These are phyloP conservation scores for Aphaenogaster rudis DNA, from an alignment of 1,140 invertebrate genomes.

Conservation along the genomic window DNA sequence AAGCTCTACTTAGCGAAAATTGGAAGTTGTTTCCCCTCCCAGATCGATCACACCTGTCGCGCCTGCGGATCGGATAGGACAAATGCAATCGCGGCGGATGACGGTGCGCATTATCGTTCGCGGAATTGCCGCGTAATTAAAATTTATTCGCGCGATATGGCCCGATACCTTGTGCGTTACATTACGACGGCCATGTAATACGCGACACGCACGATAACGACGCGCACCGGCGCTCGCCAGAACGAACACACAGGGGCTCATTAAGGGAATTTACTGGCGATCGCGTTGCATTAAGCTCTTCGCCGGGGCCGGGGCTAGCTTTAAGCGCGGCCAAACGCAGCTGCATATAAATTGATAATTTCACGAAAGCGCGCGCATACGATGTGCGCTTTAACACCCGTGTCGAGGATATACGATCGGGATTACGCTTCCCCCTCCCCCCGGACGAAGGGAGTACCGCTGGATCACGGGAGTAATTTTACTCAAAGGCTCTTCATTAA, in stretches of 20 bases:
- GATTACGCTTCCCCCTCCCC: slow-evolving; percentile 10
- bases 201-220: slow-evolving; percentile 59
- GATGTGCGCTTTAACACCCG: slow-evolving; percentile 21
- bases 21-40: background rate
- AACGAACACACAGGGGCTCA: slow-evolving; percentile 26
- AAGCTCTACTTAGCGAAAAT: slow-evolving; percentile 13
- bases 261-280: slow-evolving; percentile 61
- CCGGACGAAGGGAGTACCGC: background rate
- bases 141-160: slow-evolving; percentile 58
- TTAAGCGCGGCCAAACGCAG: slow-evolving; percentile 18
- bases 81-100: slow-evolving; percentile 58
- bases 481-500: slow-evolving; percentile 58
- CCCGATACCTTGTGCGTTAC: slow-evolving; percentile 36
- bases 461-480: slow-evolving; percentile 31
- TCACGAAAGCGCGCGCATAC: slow-evolving; percentile 38
- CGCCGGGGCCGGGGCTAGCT: background rate
- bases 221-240: slow-evolving; percentile 25
- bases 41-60: slow-evolving; percentile 22
- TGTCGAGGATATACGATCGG: slow-evolving; percentile 37
- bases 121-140: slow-evolving; percentile 61
- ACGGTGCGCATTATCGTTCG: slow-evolving; percentile 57
- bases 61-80: background rate
- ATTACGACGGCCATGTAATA: slow-evolving; percentile 55
- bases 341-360: slow-evolving; percentile 63
- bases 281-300: slow-evolving; percentile 57